Evolutionary conservation across 2,113 vertebrate species (phyloP).

Genomic region (Apaloderma vittatum): DNA sequence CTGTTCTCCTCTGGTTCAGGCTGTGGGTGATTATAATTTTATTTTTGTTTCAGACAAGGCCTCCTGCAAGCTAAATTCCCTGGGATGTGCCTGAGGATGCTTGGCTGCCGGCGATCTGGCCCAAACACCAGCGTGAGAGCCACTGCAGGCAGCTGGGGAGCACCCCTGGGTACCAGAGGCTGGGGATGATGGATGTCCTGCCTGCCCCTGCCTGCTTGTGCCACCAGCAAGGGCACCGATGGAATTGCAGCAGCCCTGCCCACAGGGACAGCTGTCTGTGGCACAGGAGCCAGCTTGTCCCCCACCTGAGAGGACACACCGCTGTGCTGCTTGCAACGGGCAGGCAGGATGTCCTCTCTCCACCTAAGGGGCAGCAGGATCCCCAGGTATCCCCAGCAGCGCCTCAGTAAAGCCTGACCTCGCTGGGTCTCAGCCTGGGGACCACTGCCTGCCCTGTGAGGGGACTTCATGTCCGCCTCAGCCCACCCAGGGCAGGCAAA

Average conservation of each 20-base stretch:
- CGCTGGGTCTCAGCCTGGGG: not conserved
- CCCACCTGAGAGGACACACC: accelerated
- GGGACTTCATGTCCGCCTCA: not conserved
- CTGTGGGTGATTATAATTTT: not conserved
- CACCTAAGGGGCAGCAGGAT: not conserved
- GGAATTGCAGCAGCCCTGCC: not conserved
- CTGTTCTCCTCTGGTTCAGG: not conserved
- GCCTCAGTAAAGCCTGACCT: not conserved
- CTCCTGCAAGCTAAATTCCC: not conserved
- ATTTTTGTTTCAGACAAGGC: not conserved
- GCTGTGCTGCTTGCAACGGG: not conserved
- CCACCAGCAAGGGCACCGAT: not conserved
- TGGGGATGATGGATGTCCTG: not conserved
- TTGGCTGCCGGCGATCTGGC: not conserved
- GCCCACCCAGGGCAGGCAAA: not conserved
- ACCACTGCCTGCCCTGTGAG: not conserved
- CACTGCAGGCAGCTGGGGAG: not conserved
- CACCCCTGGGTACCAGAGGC: too few relatives aligned
- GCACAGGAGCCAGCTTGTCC: not conserved
- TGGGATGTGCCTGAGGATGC: not conserved
- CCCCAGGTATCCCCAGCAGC: not conserved
- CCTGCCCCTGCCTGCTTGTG: not conserved
- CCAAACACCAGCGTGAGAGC: accelerated
- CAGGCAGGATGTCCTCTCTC: not conserved
- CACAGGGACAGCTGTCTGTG: not conserved